Percentiles rank a stretch among this genome's conserved stretches.
Conservation (phyloP, 1,140 invertebrate genomes). For the Meloidogyne chitwoodi region DNA sequence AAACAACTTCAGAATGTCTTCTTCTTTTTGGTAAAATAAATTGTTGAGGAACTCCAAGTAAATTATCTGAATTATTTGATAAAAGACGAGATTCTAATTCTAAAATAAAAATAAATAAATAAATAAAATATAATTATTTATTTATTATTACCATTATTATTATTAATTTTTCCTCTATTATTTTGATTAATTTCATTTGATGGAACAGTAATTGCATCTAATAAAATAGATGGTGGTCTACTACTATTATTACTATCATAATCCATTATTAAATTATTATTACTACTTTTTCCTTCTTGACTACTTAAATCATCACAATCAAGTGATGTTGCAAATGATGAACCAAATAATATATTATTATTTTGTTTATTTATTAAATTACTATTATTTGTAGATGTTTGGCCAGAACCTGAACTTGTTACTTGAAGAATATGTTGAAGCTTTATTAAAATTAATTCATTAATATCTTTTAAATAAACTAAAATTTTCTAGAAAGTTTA, state of each 20-base stretch:
- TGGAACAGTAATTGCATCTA: constrained; percentile 52
- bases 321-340: constrained; percentile 41
- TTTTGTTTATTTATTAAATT: background rate
- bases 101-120: background rate
- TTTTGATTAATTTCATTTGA: background rate
- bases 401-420: constrained; percentile 44
- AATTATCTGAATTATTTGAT: background rate
- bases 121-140: background rate
- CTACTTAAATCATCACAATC: background rate
- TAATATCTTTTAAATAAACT: too few relatives aligned
- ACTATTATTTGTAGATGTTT: background rate
- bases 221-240: constrained; percentile 51
- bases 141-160: background rate
- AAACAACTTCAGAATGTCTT: constrained; percentile 23
- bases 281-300: too few relatives aligned
- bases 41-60: background rate
- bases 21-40: constrained; percentile 17
- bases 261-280: too few relatives aligned
- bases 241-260: constrained; percentile 26
- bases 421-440: constrained; percentile 58
- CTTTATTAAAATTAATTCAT: constrained; percentile 23
- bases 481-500: too few relatives aligned
- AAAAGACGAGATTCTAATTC: background rate
- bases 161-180: background rate
- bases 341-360: constrained; percentile 22